Evolutionary conservation across 1,140 invertebrate species (phyloP), one percentile per base, ranked within the genome.

Genomic region (Rhagoletis zephyria): DNA sequence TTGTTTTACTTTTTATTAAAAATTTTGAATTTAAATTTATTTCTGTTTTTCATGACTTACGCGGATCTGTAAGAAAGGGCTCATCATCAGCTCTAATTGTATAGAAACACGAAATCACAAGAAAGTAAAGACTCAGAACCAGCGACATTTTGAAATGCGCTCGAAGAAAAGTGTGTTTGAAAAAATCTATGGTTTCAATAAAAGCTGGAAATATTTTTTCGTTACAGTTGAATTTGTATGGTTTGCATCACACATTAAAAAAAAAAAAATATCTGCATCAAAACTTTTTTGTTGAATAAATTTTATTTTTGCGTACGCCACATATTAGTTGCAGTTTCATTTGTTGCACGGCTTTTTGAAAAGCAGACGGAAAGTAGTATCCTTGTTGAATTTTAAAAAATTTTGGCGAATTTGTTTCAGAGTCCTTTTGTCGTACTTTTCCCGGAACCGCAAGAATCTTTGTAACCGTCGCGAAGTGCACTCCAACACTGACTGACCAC

Each of bases 61-160:
- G 91, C 88, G 91, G 74, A 88, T 92, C 90, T 67, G 90, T 92
- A 86, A 92, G 19, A 88, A 90, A 92, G 7, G 65, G 88, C 65
- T 92, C 90, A 48, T 92, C 90, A 60, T 88, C 87, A 85, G 87
- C 88, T 81, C 87, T 89, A 42, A 61, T 14, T 19, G 70, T 48
- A 30, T 42, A 14, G 59, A 56, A 40, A 16, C 19, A 87, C 7
- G n/a, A 85, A 10, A 87, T 7, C 2, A 87, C 0, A 65, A 81
- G 51, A 59, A 81, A 74, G 1, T 45, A 48, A 30, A 51, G 16
- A 48, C 70, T 45, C 7, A 48, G n/a, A 74, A 14, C 14, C 48
- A 40, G 70, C 14, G 42, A 74, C 70, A 74, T 74, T 51, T 48
- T 74, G 12, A 0, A 48, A 3, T 74, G 30, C 1, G 1, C 30